phyloP scores from a whole-genome alignment of 2,888 invertebrate species.

The Plebejus melissa region DNA sequence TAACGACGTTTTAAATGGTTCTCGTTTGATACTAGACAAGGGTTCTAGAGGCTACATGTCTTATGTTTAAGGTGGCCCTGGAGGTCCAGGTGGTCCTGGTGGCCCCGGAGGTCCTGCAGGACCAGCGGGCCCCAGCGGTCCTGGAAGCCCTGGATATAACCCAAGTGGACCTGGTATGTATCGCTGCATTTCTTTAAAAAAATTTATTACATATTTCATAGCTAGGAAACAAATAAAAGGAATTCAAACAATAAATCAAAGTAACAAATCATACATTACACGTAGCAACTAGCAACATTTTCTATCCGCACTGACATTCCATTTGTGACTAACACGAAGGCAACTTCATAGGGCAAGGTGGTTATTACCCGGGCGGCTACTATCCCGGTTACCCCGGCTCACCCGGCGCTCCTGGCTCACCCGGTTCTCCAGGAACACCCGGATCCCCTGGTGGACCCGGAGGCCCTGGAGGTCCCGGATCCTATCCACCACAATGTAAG shows the following conservation, averaged over 20 bases:
- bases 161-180: slow-evolving; percentile 41
- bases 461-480: slow-evolving; percentile 26
- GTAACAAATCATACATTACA: background rate
- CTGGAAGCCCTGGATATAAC: background rate
- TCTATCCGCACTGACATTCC: background rate
- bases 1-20: background rate
- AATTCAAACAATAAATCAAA: background rate
- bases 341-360: slow-evolving; percentile 27
- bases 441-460: slow-evolving; percentile 35
- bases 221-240: background rate
- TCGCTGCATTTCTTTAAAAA: background rate
- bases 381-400: slow-evolving; percentile 50
- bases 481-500: slow-evolving; percentile 16
- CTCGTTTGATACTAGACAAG: background rate
- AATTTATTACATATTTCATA: background rate
- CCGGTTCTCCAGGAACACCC: background rate
- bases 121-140: background rate
- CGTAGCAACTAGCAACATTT: background rate
- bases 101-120: slow-evolving; percentile 34
- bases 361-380: slow-evolving; percentile 28
- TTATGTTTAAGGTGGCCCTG: slow-evolving; percentile 35
- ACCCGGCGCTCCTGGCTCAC: slow-evolving; percentile 44
- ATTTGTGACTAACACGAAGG: slow-evolving; percentile 19
- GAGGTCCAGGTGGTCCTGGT: slow-evolving; percentile 38
- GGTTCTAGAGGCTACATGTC: too few species aligned